phyloP scores from a whole-genome alignment of 2,113 vertebrate species.

The Myrmecophaga tridactyla region DNA sequence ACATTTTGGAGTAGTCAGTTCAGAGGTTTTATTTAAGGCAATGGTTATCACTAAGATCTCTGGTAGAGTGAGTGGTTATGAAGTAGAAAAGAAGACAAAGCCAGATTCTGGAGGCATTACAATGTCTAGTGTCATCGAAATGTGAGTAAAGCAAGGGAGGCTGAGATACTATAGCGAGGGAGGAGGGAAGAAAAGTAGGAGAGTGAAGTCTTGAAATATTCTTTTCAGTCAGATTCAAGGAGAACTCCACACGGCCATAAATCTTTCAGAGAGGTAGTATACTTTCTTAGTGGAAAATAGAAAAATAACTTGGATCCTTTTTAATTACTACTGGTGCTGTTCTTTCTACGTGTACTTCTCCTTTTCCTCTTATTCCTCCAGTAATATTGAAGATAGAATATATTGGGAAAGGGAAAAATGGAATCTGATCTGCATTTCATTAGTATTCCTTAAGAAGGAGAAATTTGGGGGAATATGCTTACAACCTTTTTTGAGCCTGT shows the following conservation, averaged over 20 bases:
- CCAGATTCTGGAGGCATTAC: background rate
- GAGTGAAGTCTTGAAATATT: background rate
- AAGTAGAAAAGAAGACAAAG: background rate
- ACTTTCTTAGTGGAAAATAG: background rate
- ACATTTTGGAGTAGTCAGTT: background rate
- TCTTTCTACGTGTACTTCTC: background rate
- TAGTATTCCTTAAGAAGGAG: background rate
- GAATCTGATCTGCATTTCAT: background rate
- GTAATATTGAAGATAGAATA: background rate
- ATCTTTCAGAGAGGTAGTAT: background rate
- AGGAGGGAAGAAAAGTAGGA: background rate
- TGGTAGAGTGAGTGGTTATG: background rate
- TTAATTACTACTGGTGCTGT: background rate
- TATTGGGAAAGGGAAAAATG: background rate
- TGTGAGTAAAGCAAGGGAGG: background rate
- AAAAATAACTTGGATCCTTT: background rate
- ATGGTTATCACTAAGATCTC: background rate
- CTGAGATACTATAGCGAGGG: background rate
- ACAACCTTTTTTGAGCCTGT: background rate
- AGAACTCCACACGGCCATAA: background rate
- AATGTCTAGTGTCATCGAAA: background rate
- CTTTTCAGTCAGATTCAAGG: slow-evolving; percentile 17
- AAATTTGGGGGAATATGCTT: background rate
- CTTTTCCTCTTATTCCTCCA: background rate
- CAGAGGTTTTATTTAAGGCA: background rate